Conservation (phyloP, 2,888 invertebrate species). For the Lithophane ornitopus region DNA sequence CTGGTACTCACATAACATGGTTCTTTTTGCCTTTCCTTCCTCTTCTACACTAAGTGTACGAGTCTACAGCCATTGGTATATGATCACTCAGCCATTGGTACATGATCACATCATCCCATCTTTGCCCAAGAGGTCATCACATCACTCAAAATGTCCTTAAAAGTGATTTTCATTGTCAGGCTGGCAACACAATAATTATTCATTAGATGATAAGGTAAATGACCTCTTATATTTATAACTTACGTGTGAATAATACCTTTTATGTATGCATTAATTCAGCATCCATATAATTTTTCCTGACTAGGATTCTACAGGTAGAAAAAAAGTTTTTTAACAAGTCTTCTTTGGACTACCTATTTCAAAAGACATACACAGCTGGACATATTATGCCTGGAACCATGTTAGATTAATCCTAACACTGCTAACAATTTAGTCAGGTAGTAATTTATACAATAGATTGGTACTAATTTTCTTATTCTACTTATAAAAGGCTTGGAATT, state of each 20-base stretch:
- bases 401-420: not conserved
- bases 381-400: no score
- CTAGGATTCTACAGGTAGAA: not conserved
- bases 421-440: not conserved
- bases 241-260: slow-evolving; percentile 18
- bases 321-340: not conserved
- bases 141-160: not conserved
- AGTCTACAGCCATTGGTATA: not conserved
- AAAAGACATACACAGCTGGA: not conserved
- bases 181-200: slow-evolving; percentile 39
- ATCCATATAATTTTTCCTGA: not conserved
- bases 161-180: not conserved
- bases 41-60: not conserved
- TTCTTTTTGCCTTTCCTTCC: not conserved
- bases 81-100: not conserved
- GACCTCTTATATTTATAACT: slow-evolving; percentile 39
- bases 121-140: not conserved
- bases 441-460: not conserved
- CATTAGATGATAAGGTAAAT: slow-evolving; percentile 40
- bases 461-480: not conserved
- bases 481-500: slow-evolving; percentile 9
- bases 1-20: not conserved
- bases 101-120: not conserved
- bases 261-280: slow-evolving; percentile 11
- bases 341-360: not conserved